Evolutionary conservation across 2,113 vertebrate species (phyloP).

Genomic region (Scopus umbretta): DNA sequence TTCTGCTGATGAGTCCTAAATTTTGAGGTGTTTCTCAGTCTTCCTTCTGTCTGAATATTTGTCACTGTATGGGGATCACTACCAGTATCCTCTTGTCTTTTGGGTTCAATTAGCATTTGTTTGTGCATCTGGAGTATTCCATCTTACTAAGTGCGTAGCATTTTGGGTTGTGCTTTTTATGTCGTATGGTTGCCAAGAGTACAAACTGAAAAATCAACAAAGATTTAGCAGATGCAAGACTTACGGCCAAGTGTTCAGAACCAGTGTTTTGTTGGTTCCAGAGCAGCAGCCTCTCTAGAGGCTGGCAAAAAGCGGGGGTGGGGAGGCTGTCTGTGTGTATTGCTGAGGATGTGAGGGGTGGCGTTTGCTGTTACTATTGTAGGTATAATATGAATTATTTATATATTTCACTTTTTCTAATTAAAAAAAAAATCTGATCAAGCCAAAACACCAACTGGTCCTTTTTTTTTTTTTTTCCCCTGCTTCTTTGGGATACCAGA

Average conservation of each 20-base stretch:
- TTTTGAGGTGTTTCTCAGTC: neutral
- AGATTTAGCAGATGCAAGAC: neutral
- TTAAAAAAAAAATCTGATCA: neutral
- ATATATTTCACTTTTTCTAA: neutral
- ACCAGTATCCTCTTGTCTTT: neutral
- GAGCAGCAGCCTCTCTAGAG: neutral
- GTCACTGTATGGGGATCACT: neutral
- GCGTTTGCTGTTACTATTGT: neutral
- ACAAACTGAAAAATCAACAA: neutral
- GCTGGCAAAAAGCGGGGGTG: neutral
- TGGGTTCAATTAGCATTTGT: neutral
- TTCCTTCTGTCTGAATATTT: neutral
- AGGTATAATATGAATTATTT: neutral
- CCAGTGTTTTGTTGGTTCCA: neutral
- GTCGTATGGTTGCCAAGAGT: neutral
- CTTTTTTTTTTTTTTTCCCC: neutral
- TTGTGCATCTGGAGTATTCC: neutral
- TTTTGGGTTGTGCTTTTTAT: neutral
- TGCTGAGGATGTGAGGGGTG: neutral
- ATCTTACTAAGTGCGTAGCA: accelerated
- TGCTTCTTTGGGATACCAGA: neutral
- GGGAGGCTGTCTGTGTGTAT: neutral
- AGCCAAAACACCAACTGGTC: neutral
- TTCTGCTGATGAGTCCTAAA: neutral
- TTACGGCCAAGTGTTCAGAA: neutral